Percentiles rank a stretch among this genome's conserved stretches.
phyloP scores from a whole-genome alignment of 2,888 invertebrate species.

The Callyntrura sp. region DNA sequence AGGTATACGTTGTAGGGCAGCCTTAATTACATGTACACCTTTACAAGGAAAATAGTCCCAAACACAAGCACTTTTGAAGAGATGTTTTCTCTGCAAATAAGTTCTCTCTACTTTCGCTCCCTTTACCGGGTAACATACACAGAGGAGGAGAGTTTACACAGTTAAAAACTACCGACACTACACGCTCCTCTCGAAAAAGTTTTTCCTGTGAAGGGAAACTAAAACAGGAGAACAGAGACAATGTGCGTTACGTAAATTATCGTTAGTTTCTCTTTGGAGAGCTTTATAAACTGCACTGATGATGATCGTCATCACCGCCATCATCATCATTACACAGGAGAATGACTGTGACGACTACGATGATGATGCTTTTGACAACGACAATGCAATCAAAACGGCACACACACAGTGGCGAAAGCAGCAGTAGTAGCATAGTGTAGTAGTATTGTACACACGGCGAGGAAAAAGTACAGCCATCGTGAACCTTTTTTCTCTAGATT shows the following conservation, averaged over 20 bases:
- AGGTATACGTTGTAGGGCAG: not conserved
- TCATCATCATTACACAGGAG: slow-evolving; percentile 1
- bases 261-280: slow-evolving; percentile 15
- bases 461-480: not conserved
- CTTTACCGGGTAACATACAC: not conserved
- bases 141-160: not conserved
- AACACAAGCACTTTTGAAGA: not conserved
- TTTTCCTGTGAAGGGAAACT: slow-evolving; percentile 1
- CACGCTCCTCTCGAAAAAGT: not conserved
- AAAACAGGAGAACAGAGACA: not conserved
- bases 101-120: not conserved
- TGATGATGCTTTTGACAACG: not conserved
- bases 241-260: slow-evolving; percentile 18
- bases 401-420: not conserved
- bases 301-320: not conserved
- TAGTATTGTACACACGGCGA: too few species aligned
- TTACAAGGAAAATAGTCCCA: not conserved
- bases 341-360: slow-evolving; percentile 6
- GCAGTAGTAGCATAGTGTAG: not conserved
- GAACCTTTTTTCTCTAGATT: slow-evolving; percentile 13
- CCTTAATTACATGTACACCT: slow-evolving; percentile 3
- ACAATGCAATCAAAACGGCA: slow-evolving; percentile 7
- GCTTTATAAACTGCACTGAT: slow-evolving; percentile 9
- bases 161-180: not conserved
- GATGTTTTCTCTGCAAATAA: not conserved